Evolutionary conservation across 2,797 vertebrate species (phyloP), one percentile per base, ranked within the genome.

Genomic region (Lithobates sylvaticus): DNA sequence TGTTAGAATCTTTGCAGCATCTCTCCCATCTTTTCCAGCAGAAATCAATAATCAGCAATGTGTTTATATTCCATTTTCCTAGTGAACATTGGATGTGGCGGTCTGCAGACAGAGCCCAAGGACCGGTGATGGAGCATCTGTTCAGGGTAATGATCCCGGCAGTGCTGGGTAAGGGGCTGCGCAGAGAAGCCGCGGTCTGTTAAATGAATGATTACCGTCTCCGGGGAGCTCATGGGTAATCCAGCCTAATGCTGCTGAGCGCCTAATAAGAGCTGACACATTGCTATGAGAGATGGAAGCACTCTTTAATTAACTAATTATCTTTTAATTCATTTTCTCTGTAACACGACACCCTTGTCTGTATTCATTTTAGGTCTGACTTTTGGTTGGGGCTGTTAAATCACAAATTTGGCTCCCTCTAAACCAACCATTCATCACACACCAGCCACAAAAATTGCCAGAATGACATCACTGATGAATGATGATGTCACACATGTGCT

Each of bases 261-360:
- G 1, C 83, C 5, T 88, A 88, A 89, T 47, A 15, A 86, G 80
- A 88, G 76, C 86, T 89, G 89, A 88, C 88, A 89, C 86, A 86
- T 89, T 84, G 87, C 89, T 91, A 68, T 81, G 68, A 86, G 90
- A 90, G 88, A 88, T 47, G 73, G 84, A 64, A 87, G 71, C 88
- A 27, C 6, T 61, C 84, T 89, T 86, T 82, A 81, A 88, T 89
- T 84, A 83, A 85, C 85, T 87, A 36, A 42, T 88, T 77, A 61
- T 44, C 87, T 86, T 88, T 81, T 76, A 83, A 87, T 88, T 84
- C 83, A 2, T 21, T 90, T 86, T 54, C 78, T 68, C 83, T 78
- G 23, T 69, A 80, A 64, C 23, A 44, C 36, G 50, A 44, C 72
- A 15, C 27, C 4, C 13, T 23, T 15, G 10, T 23, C 18, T 76